Conservation (phyloP, 2,113 vertebrate species). For the Phalacrocorax carbo region DNA sequence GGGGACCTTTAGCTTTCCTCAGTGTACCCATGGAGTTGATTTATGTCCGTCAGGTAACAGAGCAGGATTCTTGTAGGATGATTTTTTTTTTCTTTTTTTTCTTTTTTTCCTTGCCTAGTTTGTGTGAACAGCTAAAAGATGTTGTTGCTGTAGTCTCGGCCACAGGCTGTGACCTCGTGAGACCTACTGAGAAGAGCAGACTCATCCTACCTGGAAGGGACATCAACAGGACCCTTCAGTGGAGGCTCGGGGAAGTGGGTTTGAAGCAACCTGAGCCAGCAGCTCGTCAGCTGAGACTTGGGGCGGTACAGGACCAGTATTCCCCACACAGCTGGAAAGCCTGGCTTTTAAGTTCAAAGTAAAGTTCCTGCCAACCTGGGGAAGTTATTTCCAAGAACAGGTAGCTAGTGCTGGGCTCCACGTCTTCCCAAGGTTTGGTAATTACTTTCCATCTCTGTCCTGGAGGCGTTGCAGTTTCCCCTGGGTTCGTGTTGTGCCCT, state of each 20-base stretch:
- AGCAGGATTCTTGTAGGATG: neutral
- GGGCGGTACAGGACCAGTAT: neutral
- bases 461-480: neutral
- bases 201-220: neutral
- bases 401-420: neutral
- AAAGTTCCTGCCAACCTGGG: neutral
- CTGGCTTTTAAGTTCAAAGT: neutral
- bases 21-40: neutral
- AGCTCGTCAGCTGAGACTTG: neutral
- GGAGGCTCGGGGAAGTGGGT: neutral
- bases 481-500: rapidly evolving
- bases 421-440: neutral
- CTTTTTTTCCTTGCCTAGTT: neutral
- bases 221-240: neutral
- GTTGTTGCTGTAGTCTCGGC: neutral
- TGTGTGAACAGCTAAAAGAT: neutral
- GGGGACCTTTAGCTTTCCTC: neutral
- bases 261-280: neutral
- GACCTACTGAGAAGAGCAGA: neutral
- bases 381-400: neutral
- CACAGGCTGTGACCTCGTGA: neutral
- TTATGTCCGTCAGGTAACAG: neutral
- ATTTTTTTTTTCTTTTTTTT: neutral
- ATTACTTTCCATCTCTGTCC: rapidly evolving
- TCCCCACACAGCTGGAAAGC: neutral